Percentiles rank a stretch among this genome's conserved stretches.
These are phyloP conservation scores for Lasius platythorax DNA, from an alignment of 2,888 invertebrate species.

Conservation along the genomic window DNA sequence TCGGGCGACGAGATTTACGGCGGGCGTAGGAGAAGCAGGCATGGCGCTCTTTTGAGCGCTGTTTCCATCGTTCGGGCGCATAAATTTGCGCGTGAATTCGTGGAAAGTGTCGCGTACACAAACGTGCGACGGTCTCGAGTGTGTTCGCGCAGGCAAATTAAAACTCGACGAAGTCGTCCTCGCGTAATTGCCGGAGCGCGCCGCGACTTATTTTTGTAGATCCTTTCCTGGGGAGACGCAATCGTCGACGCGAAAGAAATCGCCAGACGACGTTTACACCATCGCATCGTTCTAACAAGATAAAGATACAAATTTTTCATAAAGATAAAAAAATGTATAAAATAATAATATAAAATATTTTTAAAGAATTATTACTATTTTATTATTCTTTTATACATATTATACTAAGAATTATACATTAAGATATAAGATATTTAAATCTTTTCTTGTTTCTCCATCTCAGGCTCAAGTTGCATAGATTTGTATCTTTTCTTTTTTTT, in stretches of 20 bases:
- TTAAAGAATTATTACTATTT: background rate
- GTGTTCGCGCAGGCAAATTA: constrained; percentile 68
- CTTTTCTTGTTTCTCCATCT: background rate
- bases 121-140: constrained; percentile 52
- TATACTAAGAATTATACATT: background rate
- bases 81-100: constrained; percentile 73
- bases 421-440: background rate
- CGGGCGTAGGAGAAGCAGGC: constrained; percentile 37
- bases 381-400: no score
- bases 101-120: constrained; percentile 59
- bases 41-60: constrained; percentile 63
- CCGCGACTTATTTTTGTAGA: constrained; percentile 74
- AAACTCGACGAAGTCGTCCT: constrained; percentile 72
- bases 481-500: background rate
- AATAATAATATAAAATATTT: background rate
- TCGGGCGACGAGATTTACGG: constrained; percentile 46
- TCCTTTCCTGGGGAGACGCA: constrained; percentile 61
- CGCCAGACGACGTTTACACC: constrained; percentile 61
- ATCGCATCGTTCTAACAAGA: constrained; percentile 51
- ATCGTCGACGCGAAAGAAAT: constrained; percentile 56
- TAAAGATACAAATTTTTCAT: constrained; percentile 6
- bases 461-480: background rate
- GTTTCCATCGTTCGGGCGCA: constrained; percentile 67
- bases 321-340: background rate
- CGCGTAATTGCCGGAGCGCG: constrained; percentile 73